phyloP scores from a whole-genome alignment of 2,888 invertebrate species.

The Diloba caeruleocephala region DNA sequence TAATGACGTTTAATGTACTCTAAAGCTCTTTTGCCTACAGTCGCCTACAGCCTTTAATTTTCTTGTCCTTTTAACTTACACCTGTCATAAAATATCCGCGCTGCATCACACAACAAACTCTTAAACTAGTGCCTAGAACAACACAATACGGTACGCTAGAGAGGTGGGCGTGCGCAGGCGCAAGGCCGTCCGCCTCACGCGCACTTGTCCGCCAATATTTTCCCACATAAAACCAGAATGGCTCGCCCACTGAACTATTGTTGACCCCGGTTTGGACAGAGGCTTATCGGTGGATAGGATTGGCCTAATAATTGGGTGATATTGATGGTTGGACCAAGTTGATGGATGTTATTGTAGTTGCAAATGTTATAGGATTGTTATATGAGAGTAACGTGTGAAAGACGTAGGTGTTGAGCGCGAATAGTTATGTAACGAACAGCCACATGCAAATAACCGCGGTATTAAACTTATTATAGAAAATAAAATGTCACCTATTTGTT shows the following conservation, averaged over 20 bases:
- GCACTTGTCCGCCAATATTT: conserved; percentile 50
- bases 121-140: background rate
- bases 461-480: too few species aligned
- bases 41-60: too few species aligned
- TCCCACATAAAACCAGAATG: conserved; percentile 51
- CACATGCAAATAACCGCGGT: too few species aligned
- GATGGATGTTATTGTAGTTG: conserved; percentile 22
- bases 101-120: background rate
- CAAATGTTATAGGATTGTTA: conserved; percentile 25
- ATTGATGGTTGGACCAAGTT: conserved; percentile 28
- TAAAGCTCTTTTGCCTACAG: too few species aligned
- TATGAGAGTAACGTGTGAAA: conserved; percentile 11
- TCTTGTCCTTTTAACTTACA: too few species aligned
- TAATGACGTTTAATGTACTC: too few species aligned
- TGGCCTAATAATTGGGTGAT: conserved; percentile 32
- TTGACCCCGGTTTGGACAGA: conserved; percentile 44
- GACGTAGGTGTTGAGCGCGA: background rate
- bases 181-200: conserved; percentile 58
- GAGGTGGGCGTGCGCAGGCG: conserved; percentile 50
- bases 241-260: conserved; percentile 54
- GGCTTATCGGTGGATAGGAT: conserved; percentile 17
- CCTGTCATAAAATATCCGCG: too few species aligned
- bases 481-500: too few species aligned
- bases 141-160: conserved; percentile 21
- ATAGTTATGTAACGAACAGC: too few species aligned